Base-by-base conservation (phyloP, 2,888 invertebrate genomes). In the Cremastinae sp. region DNA sequence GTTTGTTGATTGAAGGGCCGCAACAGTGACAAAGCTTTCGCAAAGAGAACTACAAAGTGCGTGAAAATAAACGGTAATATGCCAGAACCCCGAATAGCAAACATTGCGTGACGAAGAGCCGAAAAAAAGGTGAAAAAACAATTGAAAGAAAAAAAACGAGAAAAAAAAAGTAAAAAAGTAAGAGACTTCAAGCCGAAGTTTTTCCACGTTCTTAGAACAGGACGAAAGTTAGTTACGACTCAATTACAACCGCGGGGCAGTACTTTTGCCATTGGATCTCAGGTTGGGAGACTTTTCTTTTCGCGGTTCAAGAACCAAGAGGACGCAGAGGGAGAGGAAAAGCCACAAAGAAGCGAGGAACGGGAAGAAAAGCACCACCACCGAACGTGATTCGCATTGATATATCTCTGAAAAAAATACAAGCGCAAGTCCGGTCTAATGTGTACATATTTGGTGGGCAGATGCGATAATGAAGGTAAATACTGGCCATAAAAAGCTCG, bases 221-320 rank as follows among this genome's bases (percentile, higher is more conserved):
- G 65, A 65, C 69, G 64, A 70, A 41, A 70, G 74, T 77, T 73
- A 76, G 73, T 76, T 77, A 77, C 73, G 74, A 70, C 69, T 59
- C 69, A 77, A 77, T 77, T 64, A 77, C 76, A 53, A 39, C 59
- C 69, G 59, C 49, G 20, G 7, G 41, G 47, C 55, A 35, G 45
- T 37, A 56, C 56, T 18, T 43, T 35, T 16, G 14, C 12, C 70
- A 10, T 22, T 20, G 62, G 37, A 41, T 69, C 49, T 9, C 7
- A 56, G 18, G 58, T 47, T 47, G 16, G 12, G 12, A 56, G 1
- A 10, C 18, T 28, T 28, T 45, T 12, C n/a, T n/a, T 14, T 12
- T 59, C n/a, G 43, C 12, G 41, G 41, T 59, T 10, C 22, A 4
- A 16, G 18, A 3, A 65, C 43, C 28, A 51, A 43, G 41, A 22